Evolutionary conservation across 2,113 vertebrate genomes (phyloP).

Genomic region (Gallinago jamesoni): DNA sequence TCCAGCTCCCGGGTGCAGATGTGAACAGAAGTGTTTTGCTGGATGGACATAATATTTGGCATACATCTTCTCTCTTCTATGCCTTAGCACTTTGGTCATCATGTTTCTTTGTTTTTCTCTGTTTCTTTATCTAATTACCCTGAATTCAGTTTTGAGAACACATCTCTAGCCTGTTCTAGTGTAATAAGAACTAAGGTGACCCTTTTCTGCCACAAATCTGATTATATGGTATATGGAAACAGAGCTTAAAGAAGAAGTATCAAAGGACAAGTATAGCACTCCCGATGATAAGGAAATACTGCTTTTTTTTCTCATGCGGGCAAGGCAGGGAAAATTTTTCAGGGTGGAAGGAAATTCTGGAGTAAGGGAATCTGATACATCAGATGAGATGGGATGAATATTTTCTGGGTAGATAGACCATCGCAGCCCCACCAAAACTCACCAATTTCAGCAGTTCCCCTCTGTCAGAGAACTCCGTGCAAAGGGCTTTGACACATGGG

Average conservation of each 20-base stretch:
- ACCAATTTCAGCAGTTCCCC: not conserved
- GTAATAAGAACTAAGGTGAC: conserved; percentile 12
- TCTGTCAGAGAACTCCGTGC: not conserved
- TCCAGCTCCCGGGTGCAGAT: not conserved
- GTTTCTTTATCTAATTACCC: conserved; percentile 33
- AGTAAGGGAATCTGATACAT: conserved; percentile 18
- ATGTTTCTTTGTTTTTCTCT: not conserved
- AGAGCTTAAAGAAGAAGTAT: conserved; percentile 46
- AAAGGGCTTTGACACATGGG: not conserved
- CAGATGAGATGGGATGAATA: not conserved
- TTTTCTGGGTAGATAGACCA: not conserved
- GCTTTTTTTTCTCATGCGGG: not conserved
- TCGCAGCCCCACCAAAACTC: not conserved
- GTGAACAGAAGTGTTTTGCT: not conserved
- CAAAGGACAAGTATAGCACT: conserved; percentile 18
- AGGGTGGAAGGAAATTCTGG: not conserved
- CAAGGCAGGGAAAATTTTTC: not conserved
- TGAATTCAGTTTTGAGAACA: conserved; percentile 5
- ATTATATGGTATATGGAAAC: not conserved
- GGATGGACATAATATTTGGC: not conserved
- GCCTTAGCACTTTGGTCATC: not conserved
- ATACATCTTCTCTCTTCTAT: not conserved
- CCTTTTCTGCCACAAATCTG: not conserved
- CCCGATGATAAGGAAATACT: not conserved
- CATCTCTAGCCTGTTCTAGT: not conserved